These are phyloP conservation scores for Plemyria rubiginata DNA, from an alignment of 2,888 invertebrate genomes.

Conservation along the genomic window DNA sequence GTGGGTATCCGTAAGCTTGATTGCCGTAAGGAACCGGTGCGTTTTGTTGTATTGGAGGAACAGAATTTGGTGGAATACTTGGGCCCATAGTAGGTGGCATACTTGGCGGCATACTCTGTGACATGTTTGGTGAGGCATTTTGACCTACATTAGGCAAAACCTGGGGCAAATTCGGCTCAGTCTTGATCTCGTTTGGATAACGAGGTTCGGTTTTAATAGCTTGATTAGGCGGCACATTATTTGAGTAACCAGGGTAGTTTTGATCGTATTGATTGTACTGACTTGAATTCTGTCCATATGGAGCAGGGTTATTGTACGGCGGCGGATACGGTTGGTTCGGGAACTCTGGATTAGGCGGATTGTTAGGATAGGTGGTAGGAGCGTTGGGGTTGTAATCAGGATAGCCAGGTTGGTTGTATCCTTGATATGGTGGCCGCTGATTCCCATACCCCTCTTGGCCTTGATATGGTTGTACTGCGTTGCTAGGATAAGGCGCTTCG, in stretches of 20 bases:
- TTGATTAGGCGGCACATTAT: constrained; percentile 56
- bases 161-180: constrained; percentile 39
- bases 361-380: constrained; percentile 56
- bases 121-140: constrained; percentile 36
- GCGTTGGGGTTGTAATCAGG: constrained; percentile 64
- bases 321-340: constrained; percentile 65
- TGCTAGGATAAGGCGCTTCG: constrained; percentile 63
- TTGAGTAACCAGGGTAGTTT: constrained; percentile 66
- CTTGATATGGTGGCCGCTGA: constrained; percentile 67
- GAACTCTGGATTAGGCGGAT: constrained; percentile 58
- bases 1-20: constrained; percentile 62
- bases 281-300: constrained; percentile 59
- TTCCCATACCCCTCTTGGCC: constrained; percentile 65
- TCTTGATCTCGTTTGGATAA: constrained; percentile 36
- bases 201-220: constrained; percentile 41
- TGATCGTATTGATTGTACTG: constrained; percentile 69
- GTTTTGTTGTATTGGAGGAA: constrained; percentile 55
- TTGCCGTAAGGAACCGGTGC: constrained; percentile 52
- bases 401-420: constrained; percentile 60
- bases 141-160: constrained; percentile 38
- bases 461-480: constrained; percentile 63
- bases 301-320: constrained; percentile 55
- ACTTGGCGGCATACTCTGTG: constrained; percentile 43
- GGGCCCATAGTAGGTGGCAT: constrained; percentile 52
- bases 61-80: constrained; percentile 37